Conservation (phyloP, 1,140 invertebrate genomes). For the Psilanteris sp. region DNA sequence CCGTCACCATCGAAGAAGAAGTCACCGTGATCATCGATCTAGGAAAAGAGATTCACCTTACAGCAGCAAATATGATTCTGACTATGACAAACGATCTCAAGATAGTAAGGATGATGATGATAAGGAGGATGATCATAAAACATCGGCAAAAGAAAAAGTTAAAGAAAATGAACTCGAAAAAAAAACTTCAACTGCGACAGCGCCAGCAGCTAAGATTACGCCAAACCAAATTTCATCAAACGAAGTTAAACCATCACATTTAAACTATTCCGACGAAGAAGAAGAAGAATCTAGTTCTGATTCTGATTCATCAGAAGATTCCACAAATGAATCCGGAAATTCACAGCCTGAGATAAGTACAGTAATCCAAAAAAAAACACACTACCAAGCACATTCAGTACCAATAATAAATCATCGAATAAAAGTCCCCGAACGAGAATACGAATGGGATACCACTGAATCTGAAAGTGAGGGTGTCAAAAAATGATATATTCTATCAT, state of each 20-base stretch:
- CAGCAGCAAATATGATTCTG: slow-evolving; percentile 36
- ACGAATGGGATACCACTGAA: slow-evolving; percentile 60
- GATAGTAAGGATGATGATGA: slow-evolving; percentile 24
- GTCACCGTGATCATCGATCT: slow-evolving; percentile 15
- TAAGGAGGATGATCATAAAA: slow-evolving; percentile 1
- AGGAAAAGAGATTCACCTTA: slow-evolving; percentile 17
- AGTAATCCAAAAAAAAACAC: not conserved
- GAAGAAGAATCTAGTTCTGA: slow-evolving; percentile 25
- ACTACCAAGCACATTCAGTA: slow-evolving; percentile 1
- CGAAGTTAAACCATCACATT: too few species aligned
- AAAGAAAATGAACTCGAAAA: slow-evolving; percentile 5
- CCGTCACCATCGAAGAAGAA: slow-evolving; percentile 16
- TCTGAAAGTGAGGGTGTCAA: slow-evolving; percentile 41
- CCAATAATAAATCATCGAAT: not conserved
- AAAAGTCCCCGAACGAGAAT: slow-evolving; percentile 27
- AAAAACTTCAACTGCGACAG: not conserved
- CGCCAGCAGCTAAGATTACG: not conserved
- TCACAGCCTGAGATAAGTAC: not conserved
- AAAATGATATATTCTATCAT: slow-evolving; percentile 17
- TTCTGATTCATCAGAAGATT: slow-evolving; percentile 29
- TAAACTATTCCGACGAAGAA: too few species aligned
- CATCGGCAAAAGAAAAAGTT: too few species aligned
- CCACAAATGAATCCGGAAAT: slow-evolving; percentile 21
- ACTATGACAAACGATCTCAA: slow-evolving; percentile 20
- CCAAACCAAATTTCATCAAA: not conserved